A percentile compares a stretch with the other conserved stretches of the same genome.
Conservation (phyloP, 2,113 vertebrate genomes). For the Pachyramphus minor region DNA sequence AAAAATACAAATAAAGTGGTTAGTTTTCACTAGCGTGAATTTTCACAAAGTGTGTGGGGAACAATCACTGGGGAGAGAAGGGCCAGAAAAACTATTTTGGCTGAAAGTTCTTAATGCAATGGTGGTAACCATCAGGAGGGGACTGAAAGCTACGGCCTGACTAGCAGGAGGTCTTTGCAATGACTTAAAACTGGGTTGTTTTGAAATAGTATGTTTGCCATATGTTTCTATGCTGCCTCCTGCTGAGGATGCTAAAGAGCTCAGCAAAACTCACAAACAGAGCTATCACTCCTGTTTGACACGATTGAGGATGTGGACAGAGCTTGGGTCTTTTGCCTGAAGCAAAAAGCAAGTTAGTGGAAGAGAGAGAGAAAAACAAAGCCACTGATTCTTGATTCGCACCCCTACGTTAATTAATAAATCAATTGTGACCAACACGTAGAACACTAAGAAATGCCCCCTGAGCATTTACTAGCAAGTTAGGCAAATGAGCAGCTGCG, state of each 20-base stretch:
- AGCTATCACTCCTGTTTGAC: background rate
- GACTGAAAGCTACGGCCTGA: accelerated
- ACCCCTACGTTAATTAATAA: slow-evolving; percentile 8
- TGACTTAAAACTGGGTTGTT: background rate
- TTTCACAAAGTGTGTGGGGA: background rate
- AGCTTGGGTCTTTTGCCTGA: background rate
- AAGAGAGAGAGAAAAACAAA: background rate
- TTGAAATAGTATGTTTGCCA: background rate
- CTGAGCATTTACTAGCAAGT: background rate
- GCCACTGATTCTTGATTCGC: background rate
- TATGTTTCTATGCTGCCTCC: background rate
- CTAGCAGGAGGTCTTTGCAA: background rate
- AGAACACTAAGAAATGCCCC: slow-evolving; percentile 27
- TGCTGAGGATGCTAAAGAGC: slow-evolving; percentile 42
- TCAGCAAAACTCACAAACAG: background rate
- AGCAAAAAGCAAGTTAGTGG: background rate
- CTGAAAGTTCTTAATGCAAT: background rate
- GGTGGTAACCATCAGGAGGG: background rate
- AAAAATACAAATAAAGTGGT: slow-evolving; percentile 6
- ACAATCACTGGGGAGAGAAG: background rate
- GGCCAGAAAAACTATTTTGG: background rate
- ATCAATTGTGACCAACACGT: slow-evolving; percentile 22
- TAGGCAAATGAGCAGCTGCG: slow-evolving; percentile 61
- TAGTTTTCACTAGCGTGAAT: background rate
- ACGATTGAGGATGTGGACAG: background rate